These are phyloP conservation scores for Poecile montanus DNA, from an alignment of 2,797 vertebrate species.

Conservation along the genomic window DNA sequence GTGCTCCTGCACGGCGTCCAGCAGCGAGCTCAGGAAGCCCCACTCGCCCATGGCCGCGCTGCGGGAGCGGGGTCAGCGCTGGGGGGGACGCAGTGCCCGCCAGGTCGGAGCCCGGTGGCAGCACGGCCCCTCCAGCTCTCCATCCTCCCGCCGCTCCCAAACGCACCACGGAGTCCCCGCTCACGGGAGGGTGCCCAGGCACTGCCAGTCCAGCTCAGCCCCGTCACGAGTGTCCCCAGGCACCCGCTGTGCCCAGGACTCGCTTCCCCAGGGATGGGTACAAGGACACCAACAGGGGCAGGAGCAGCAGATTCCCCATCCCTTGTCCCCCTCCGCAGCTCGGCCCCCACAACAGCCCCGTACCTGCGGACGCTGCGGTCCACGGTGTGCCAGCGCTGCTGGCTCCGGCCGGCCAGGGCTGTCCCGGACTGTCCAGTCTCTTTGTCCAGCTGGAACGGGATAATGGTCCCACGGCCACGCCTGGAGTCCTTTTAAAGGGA, in stretches of 20 bases:
- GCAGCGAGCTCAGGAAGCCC: slow-evolving; percentile 83
- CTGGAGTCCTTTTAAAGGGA: slow-evolving; percentile 56
- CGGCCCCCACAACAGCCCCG: neutral
- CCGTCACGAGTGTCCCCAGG: neutral
- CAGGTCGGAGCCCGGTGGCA: neutral
- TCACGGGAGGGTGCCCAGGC: rapidly evolving
- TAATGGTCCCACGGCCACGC: slow-evolving; percentile 16
- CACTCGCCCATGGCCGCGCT: slow-evolving; percentile 86
- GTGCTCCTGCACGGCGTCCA: slow-evolving; percentile 84
- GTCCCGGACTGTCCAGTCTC: neutral
- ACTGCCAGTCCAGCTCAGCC: neutral
- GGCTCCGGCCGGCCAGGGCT: neutral
- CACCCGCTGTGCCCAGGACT: neutral
- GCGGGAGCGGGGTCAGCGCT: neutral
- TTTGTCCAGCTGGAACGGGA: neutral
- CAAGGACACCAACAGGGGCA: neutral
- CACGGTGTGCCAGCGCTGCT: neutral
- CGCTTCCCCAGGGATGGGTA: neutral
- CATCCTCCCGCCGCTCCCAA: neutral
- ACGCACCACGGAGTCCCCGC: rapidly evolving
- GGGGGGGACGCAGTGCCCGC: rapidly evolving
- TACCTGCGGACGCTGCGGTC: slow-evolving; percentile 8
- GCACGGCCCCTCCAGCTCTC: neutral
- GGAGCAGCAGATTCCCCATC: neutral
- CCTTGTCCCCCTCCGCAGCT: neutral